These are phyloP conservation scores for Xestia ashworthii DNA, from an alignment of 2,888 invertebrate genomes.

Conservation along the genomic window DNA sequence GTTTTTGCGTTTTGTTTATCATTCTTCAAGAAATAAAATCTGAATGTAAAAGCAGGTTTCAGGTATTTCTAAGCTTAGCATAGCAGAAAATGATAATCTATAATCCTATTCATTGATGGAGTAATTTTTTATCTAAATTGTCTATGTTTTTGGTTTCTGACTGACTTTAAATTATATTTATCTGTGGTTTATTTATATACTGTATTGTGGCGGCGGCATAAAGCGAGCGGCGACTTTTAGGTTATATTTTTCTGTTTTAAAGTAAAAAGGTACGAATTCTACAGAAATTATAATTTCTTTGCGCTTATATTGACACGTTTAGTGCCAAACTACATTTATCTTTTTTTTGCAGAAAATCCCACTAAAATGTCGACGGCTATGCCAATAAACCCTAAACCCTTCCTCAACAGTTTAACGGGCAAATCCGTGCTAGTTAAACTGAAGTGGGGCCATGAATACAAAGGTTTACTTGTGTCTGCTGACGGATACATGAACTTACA, in stretches of 20 bases:
- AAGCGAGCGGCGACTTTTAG: slow-evolving; percentile 54
- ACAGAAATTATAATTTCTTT: neutral
- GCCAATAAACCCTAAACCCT: slow-evolving; percentile 99
- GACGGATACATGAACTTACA: slow-evolving; percentile 99
- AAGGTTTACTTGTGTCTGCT: slow-evolving; percentile 99
- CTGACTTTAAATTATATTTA: too few species aligned
- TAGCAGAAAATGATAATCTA: neutral
- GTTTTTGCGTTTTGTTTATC: neutral
- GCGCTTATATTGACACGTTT: neutral
- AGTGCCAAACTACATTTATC: neutral
- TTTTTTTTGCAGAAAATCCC: slow-evolving; percentile 60
- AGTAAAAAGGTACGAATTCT: slow-evolving; percentile 35
- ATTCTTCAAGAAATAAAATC: neutral
- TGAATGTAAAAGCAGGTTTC: neutral
- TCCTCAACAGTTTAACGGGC: slow-evolving; percentile 99
- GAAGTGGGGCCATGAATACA: slow-evolving; percentile 99
- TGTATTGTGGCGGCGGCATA: slow-evolving; percentile 19
- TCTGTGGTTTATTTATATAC: neutral
- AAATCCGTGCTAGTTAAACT: slow-evolving; percentile 99
- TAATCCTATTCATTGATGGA: neutral
- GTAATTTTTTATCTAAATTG: neutral
- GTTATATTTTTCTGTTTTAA: slow-evolving; percentile 52
- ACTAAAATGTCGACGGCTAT: slow-evolving; percentile 94
- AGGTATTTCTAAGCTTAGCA: neutral
- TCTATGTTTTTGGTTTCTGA: neutral